Conservation (phyloP, 2,113 vertebrate species). For the Suncus etruscus region DNA sequence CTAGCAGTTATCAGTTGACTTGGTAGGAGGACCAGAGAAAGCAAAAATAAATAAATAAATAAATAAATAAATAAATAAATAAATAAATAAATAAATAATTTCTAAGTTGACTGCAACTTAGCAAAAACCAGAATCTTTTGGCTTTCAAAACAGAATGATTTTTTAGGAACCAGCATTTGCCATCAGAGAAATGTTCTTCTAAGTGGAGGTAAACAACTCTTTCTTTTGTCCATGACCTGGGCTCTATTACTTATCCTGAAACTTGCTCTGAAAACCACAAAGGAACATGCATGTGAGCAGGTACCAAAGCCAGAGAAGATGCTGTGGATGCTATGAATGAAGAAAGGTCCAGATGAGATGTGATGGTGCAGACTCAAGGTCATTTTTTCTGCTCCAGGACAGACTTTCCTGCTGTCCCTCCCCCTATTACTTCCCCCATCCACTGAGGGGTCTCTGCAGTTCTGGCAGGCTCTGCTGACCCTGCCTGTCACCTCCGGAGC, state of each 20-base stretch:
- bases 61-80: too few relatives aligned
- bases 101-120: not conserved
- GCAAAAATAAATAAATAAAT: too few relatives aligned
- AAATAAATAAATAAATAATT: too few relatives aligned
- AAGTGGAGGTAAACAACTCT: not conserved
- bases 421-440: not conserved
- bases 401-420: constrained; percentile 53
- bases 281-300: not conserved
- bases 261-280: not conserved
- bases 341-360: not conserved
- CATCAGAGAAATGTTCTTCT: not conserved
- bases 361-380: not conserved
- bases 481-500: constrained; percentile 57
- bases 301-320: not conserved
- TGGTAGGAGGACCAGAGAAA: too few relatives aligned
- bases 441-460: constrained; percentile 57
- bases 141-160: not conserved
- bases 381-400: constrained; percentile 64
- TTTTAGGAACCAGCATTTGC: not conserved
- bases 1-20: not conserved
- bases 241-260: not conserved
- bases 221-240: not conserved
- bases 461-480: constrained; percentile 62
- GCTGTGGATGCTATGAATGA: not conserved
- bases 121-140: not conserved